Percentiles rank a stretch among this genome's conserved stretches.
phyloP scores from a whole-genome alignment of 1,140 invertebrate species.

The Micrasema minimum region DNA sequence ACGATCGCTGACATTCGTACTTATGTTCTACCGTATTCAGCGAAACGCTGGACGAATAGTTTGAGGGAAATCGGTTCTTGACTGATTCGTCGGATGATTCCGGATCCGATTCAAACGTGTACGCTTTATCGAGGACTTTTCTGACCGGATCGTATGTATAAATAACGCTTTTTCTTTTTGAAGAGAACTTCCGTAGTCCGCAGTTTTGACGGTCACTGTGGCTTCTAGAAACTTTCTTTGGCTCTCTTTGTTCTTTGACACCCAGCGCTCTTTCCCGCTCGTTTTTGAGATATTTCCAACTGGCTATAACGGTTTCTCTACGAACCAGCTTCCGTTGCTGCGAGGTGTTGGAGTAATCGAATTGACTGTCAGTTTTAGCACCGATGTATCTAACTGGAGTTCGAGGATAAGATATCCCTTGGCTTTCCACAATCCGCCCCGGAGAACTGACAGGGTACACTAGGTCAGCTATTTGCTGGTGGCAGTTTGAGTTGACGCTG shows the following conservation, averaged over 20 bases:
- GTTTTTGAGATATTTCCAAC: constrained; percentile 50
- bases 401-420: constrained; percentile 7
- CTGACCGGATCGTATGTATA: constrained; percentile 43
- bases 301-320: constrained; percentile 49
- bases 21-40: background rate
- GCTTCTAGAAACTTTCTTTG: constrained; percentile 33
- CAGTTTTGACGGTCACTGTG: constrained; percentile 43
- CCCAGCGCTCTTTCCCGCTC: constrained; percentile 45
- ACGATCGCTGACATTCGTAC: constrained; percentile 43
- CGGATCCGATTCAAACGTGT: constrained; percentile 21
- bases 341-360: constrained; percentile 25
- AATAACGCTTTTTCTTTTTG: constrained; percentile 47
- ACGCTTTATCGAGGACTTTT: constrained; percentile 42
- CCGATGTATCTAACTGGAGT: constrained; percentile 39
- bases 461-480: background rate
- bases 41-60: background rate
- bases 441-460: background rate
- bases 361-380: constrained; percentile 46
- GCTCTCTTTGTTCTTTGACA: constrained; percentile 19
- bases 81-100: background rate
- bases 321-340: constrained; percentile 40
- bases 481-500: constrained; percentile 8
- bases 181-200: constrained; percentile 38
- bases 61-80: no score
- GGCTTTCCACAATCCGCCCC: background rate